Evolutionary conservation across 2,797 vertebrate species (phyloP).

Genomic region (Lates japonicus): DNA sequence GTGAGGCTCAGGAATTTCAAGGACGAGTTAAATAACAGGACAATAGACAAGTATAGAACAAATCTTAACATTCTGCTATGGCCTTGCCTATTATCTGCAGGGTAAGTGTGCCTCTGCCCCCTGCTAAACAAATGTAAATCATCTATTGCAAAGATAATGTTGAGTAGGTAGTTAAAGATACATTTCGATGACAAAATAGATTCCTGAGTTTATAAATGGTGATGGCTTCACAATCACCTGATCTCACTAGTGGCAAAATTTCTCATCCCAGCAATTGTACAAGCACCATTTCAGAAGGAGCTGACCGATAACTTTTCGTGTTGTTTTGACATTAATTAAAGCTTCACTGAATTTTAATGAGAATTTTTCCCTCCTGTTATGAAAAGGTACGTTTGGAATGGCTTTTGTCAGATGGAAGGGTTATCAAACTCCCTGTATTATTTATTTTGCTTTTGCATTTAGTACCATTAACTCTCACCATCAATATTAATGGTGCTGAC

Average conservation of each 20-base stretch:
- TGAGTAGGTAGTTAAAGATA: neutral
- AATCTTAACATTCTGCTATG: neutral
- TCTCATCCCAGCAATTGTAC: neutral
- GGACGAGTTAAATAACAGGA: neutral
- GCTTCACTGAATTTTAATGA: conserved; percentile 3
- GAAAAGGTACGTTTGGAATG: neutral
- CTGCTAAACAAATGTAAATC: neutral
- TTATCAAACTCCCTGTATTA: conserved; percentile 10
- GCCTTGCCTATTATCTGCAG: neutral
- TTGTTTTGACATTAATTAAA: neutral
- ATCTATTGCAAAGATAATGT: neutral
- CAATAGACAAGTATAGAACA: neutral
- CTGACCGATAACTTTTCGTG: neutral
- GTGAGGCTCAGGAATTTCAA: neutral
- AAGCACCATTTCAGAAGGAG: neutral
- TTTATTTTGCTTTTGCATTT: neutral
- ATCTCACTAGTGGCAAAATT: too few species aligned
- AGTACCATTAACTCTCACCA: neutral
- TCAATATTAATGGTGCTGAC: neutral
- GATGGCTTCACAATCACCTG: neutral
- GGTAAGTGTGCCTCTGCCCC: too few species aligned
- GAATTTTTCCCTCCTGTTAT: neutral
- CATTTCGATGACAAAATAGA: neutral
- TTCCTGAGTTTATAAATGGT: neutral
- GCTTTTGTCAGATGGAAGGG: conserved; percentile 6